Percentiles rank a stretch among this genome's conserved stretches.
Evolutionary conservation across 1,140 invertebrate genomes (phyloP).

Genomic region (Zaprionus tsacasi): DNA sequence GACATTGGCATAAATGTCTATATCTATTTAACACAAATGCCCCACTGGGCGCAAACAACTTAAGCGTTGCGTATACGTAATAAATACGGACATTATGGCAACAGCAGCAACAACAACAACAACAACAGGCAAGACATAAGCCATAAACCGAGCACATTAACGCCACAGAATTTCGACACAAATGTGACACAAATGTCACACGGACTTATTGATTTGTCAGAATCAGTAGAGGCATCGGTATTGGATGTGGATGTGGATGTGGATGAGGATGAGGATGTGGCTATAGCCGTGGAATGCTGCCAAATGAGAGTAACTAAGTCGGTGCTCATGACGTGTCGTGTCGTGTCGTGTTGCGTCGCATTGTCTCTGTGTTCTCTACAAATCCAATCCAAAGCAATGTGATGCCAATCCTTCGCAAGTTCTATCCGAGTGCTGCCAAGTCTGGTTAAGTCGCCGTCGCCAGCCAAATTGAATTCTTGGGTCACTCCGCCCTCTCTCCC

Average conservation of each 20-base stretch:
- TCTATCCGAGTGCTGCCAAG: neutral
- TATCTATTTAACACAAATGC: constrained; percentile 50
- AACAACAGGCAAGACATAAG: constrained; percentile 29
- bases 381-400: neutral
- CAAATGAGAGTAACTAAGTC: constrained; percentile 34
- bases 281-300: constrained; percentile 5
- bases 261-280: neutral
- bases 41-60: constrained; percentile 47
- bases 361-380: neutral
- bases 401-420: neutral
- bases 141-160: constrained; percentile 71
- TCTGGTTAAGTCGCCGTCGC: constrained; percentile 8
- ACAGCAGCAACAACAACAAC: constrained; percentile 11
- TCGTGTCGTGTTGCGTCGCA: neutral
- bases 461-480: constrained; percentile 33
- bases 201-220: constrained; percentile 65
- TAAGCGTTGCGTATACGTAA: constrained; percentile 54
- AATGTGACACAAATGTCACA: constrained; percentile 79
- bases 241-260: neutral
- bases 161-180: constrained; percentile 72
- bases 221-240: neutral
- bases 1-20: constrained; percentile 44
- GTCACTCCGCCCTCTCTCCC: neutral
- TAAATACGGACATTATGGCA: constrained; percentile 68
- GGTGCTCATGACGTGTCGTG: neutral